These are phyloP conservation scores for Volucella inanis DNA, from an alignment of 2,888 invertebrate genomes.

Conservation along the genomic window DNA sequence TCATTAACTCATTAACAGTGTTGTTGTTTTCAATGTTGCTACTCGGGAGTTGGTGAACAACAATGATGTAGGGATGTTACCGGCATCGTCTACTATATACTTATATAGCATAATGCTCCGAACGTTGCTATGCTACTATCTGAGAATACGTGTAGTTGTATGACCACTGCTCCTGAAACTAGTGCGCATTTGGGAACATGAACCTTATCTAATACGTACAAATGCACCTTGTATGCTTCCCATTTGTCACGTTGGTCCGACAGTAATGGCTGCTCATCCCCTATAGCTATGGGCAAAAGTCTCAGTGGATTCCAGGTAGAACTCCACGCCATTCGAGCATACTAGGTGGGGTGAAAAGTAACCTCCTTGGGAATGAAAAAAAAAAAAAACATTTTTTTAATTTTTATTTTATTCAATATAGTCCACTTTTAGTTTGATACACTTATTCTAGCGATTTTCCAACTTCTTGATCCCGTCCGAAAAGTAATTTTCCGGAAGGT, in stretches of 20 bases:
- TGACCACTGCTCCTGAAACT: not conserved
- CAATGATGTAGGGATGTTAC: not conserved
- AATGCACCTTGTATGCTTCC: not conserved
- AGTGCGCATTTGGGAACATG: not conserved
- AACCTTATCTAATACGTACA: not conserved
- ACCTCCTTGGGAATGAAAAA: no score
- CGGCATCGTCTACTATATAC: not conserved
- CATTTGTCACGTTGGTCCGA: not conserved
- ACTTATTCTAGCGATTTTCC: no score
- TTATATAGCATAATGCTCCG: not conserved
- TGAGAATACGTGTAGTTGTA: not conserved
- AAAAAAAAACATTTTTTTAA: no score
- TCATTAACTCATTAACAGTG: not conserved
- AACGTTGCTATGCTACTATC: constrained; percentile 2
- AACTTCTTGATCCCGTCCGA: no score
- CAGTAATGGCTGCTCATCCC: no score
- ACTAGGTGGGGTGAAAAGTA: no score
- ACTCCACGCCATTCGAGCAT: no score
- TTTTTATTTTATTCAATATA: no score
- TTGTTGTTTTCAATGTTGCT: constrained; percentile 3
- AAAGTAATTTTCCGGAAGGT: no score
- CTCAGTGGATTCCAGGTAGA: no score
- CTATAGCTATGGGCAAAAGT: no score
- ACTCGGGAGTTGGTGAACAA: constrained; percentile 14
- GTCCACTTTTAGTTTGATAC: no score